Percentiles rank a stretch among this genome's conserved stretches.
Conservation (phyloP, 2,888 invertebrate genomes). For the Temnothorax rugatulus region DNA sequence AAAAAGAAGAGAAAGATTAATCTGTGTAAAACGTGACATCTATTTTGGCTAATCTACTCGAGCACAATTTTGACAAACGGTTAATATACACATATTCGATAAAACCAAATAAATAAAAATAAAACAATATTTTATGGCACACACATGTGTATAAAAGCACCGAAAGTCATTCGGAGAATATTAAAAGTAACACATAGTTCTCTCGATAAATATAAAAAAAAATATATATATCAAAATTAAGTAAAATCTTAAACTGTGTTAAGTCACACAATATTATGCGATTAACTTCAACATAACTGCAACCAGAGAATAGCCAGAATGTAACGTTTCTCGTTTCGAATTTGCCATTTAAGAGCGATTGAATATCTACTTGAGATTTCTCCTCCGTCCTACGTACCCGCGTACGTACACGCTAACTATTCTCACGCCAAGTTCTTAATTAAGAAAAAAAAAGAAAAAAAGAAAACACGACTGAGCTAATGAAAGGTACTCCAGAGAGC, state of each 20-base stretch:
- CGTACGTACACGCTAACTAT: conserved; percentile 59
- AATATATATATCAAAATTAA: conserved; percentile 19
- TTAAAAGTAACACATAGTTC: conserved; percentile 19
- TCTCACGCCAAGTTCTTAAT: conserved; percentile 51
- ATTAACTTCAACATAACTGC: conserved; percentile 63
- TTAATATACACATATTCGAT: conserved; percentile 17
- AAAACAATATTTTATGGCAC: conserved; percentile 52
- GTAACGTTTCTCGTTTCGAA: conserved; percentile 22
- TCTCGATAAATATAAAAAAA: conserved; percentile 38
- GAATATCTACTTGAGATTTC: background rate
- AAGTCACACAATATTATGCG: conserved; percentile 67
- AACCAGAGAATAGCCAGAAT: conserved; percentile 70
- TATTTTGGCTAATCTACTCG: conserved; percentile 43
- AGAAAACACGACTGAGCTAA: background rate
- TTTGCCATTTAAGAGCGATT: background rate
- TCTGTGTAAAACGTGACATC: conserved; percentile 51
- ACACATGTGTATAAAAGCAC: conserved; percentile 61
- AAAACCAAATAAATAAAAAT: conserved; percentile 55
- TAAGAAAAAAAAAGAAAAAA: background rate
- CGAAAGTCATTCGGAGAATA: conserved; percentile 22
- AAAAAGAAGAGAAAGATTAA: conserved; percentile 62
- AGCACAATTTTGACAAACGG: conserved; percentile 18
- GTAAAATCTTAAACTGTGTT: conserved; percentile 45
- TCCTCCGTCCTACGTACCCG: background rate
- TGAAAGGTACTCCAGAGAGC: conserved; percentile 33